Evolutionary conservation across 2,888 invertebrate species (phyloP).

Genomic region (Crocallis elinguaria): DNA sequence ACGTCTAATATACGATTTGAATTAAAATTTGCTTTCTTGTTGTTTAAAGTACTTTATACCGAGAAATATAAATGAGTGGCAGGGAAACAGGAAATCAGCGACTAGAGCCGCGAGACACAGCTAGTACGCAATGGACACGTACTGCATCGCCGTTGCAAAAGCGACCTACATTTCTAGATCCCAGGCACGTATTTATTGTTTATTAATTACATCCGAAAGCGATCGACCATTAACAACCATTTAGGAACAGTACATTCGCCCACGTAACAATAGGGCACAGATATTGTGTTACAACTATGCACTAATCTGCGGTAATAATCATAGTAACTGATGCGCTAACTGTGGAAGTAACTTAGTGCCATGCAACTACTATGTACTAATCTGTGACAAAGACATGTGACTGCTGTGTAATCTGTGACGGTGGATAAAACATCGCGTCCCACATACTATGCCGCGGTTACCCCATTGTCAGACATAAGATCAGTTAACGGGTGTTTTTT

Average conservation of each 20-base stretch:
- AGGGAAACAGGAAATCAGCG: neutral
- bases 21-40: too few relatives aligned
- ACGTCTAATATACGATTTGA: too few relatives aligned
- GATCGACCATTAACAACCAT: constrained; percentile 38
- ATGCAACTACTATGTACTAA: too few relatives aligned
- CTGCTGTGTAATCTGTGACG: constrained; percentile 6
- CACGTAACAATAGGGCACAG: constrained; percentile 32
- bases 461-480: constrained; percentile 61
- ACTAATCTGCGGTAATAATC: neutral
- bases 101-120: too few relatives aligned
- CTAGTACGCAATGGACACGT: constrained; percentile 1
- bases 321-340: constrained; percentile 8
- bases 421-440: constrained; percentile 62
- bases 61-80: too few relatives aligned
- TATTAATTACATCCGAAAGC: constrained; percentile 38
- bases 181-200: constrained; percentile 29
- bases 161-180: constrained; percentile 19
- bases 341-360: too few relatives aligned
- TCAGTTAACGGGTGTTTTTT: constrained; percentile 56
- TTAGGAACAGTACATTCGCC: constrained; percentile 35
- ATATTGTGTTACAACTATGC: neutral
- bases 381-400: neutral
- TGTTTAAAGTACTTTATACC: too few relatives aligned
- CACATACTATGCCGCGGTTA: constrained; percentile 60
- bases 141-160: constrained; percentile 18